Evolutionary conservation across 2,797 vertebrate genomes (phyloP).

Genomic region (Cryptoblepharus egeriae): DNA sequence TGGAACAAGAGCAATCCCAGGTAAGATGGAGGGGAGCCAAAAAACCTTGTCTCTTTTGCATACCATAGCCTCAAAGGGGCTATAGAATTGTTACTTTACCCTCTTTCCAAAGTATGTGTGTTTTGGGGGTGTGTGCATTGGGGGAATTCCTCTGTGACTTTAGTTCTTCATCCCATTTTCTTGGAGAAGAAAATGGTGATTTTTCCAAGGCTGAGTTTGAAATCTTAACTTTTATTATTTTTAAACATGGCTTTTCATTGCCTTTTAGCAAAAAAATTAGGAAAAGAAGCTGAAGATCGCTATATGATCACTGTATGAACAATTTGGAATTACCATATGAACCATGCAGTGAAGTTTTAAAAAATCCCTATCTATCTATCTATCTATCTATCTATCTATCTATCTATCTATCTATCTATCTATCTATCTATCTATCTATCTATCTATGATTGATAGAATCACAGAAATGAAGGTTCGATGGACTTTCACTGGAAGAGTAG

Average conservation of each 20-base stretch:
- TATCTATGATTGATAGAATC: neutral
- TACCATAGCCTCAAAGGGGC: neutral
- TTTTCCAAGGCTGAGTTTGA: too few relatives aligned
- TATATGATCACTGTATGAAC: too few relatives aligned
- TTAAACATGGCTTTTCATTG: too few relatives aligned
- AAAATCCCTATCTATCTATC: neutral
- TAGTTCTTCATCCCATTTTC: too few relatives aligned
- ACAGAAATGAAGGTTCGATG: neutral
- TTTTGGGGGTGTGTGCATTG: neutral
- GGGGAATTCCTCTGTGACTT: neutral
- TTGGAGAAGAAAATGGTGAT: too few relatives aligned
- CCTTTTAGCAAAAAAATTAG: too few relatives aligned
- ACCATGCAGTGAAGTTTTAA: too few relatives aligned
- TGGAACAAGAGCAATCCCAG: slow-evolving; percentile 96
- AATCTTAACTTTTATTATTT: too few relatives aligned
- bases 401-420: neutral
- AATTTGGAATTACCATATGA: too few relatives aligned
- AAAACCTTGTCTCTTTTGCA: rapidly evolving
- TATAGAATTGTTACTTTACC: neutral
- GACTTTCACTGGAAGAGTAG: neutral
- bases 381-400: neutral
- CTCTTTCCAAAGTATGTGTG: neutral
- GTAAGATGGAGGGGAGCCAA: slow-evolving; percentile 67
- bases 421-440: neutral
- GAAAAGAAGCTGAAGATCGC: too few relatives aligned